A percentile compares a stretch with the other conserved stretches of the same genome.
Evolutionary conservation across 2,888 invertebrate species (phyloP).

Genomic region (Xestia c-nigrum): DNA sequence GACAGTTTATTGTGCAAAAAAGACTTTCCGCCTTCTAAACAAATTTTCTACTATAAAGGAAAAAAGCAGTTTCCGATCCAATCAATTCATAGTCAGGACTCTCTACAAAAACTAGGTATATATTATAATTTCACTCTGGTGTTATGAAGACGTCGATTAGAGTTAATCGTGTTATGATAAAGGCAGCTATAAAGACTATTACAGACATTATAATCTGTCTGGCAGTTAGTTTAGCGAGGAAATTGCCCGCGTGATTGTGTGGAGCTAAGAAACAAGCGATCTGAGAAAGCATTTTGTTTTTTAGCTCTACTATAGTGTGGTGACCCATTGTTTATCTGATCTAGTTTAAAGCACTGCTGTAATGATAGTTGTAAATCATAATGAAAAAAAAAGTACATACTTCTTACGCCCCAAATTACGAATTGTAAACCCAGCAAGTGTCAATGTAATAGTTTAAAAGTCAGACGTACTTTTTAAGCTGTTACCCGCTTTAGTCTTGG

Average conservation of each 20-base stretch:
- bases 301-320: background rate
- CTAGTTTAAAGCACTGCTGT: too few species aligned
- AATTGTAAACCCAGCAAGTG: background rate
- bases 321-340: background rate
- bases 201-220: conserved; percentile 59
- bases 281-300: background rate
- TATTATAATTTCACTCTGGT: background rate
- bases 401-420: background rate
- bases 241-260: conserved; percentile 37
- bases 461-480: too few species aligned
- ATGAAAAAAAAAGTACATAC: too few species aligned
- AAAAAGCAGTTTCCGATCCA: background rate
- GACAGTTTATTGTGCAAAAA: background rate
- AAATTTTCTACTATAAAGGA: background rate
- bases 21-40: background rate
- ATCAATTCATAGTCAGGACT: background rate
- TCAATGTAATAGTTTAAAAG: background rate
- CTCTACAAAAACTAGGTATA: conserved; percentile 17
- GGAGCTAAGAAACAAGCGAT: conserved; percentile 19
- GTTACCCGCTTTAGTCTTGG: background rate
- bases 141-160: conserved; percentile 42
- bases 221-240: conserved; percentile 51
- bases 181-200: conserved; percentile 52
- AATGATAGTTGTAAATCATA: too few species aligned
- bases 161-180: conserved; percentile 55